phyloP scores from a whole-genome alignment of 2,888 invertebrate species.

The Drosophila neonasuta region DNA sequence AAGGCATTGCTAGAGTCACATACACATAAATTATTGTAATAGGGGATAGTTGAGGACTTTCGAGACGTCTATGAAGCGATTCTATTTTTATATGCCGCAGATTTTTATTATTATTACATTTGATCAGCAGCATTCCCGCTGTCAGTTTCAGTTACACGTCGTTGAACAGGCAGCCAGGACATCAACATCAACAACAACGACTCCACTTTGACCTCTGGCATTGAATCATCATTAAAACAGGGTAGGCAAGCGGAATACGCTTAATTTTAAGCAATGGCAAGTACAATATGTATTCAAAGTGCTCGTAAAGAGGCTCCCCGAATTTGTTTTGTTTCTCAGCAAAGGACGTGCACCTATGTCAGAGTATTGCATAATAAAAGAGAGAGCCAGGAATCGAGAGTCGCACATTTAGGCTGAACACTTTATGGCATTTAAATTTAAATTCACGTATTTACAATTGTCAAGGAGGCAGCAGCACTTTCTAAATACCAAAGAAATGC shows the following conservation, averaged over 20 bases:
- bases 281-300: constrained; percentile 8
- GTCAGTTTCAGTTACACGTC: constrained; percentile 19
- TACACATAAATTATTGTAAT: constrained; percentile 9
- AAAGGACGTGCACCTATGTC: constrained; percentile 11
- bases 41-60: neutral
- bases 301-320: constrained; percentile 44
- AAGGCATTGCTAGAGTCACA: constrained; percentile 4
- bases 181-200: neutral
- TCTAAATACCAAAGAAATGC: constrained; percentile 45
- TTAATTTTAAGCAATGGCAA: constrained; percentile 38
- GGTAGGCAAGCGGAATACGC: constrained; percentile 51
- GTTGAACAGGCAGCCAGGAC: neutral
- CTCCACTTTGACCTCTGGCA: constrained; percentile 28
- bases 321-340: constrained; percentile 9
- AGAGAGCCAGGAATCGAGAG: constrained; percentile 9
- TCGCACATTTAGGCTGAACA: constrained; percentile 20
- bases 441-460: constrained; percentile 46
- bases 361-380: constrained; percentile 38
- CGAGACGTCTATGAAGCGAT: neutral
- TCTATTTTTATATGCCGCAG: constrained; percentile 3
- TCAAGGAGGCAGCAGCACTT: constrained; percentile 4
- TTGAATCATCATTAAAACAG: constrained; percentile 55
- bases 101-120: constrained; percentile 3
- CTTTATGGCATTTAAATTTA: constrained; percentile 60
- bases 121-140: constrained; percentile 11